Conservation (phyloP, 2,113 vertebrate genomes). For the Mustelus asterias region DNA sequence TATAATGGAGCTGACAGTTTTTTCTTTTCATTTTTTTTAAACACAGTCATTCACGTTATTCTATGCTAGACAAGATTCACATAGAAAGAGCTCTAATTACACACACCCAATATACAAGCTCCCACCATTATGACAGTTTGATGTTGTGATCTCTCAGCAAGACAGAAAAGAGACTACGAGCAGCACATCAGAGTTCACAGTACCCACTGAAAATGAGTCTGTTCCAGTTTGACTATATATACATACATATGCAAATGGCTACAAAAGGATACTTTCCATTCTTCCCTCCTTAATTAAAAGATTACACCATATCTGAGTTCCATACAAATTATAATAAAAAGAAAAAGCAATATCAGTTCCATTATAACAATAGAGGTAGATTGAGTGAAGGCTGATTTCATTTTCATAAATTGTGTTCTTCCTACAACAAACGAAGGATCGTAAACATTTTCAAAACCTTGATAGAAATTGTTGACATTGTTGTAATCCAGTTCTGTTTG, state of each 20-base stretch:
- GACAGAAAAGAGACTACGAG: too few relatives aligned
- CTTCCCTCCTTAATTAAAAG: too few relatives aligned
- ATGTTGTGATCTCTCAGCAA: not conserved
- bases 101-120: not conserved
- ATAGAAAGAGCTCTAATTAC: not conserved
- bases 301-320: too few relatives aligned
- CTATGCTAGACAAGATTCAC: not conserved
- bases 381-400: not conserved
- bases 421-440: not conserved
- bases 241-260: too few relatives aligned
- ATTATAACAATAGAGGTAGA: not conserved
- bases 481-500: too few relatives aligned
- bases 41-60: not conserved
- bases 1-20: not conserved
- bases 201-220: too few relatives aligned
- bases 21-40: not conserved
- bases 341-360: not conserved
- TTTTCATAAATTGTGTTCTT: not conserved
- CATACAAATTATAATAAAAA: not conserved
- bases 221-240: too few relatives aligned
- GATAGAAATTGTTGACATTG: not conserved
- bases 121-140: not conserved
- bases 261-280: too few relatives aligned
- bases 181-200: too few relatives aligned
- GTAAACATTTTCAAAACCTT: not conserved